Base-by-base conservation (phyloP, 2,797 vertebrate genomes). In the Phataginus tetradactyla region DNA sequence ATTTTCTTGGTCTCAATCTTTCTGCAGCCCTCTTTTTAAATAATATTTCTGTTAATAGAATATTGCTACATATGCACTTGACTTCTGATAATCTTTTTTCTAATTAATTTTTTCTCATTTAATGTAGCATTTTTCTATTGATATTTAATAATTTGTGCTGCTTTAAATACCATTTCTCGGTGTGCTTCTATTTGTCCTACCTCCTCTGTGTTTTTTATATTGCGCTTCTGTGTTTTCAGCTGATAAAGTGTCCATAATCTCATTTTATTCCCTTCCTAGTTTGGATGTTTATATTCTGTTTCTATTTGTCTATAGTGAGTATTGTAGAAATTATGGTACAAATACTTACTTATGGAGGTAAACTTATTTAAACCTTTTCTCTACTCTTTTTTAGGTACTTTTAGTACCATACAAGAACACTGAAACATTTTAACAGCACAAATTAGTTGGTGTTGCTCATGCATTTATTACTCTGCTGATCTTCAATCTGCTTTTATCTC, bases 381-480 rank as follows among this genome's bases (percentile, higher is more conserved):
- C 14, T 4, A 23, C 25, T 23, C 13, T 21, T 17, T 37, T 45
- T 45, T 45, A 45, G 42, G 42, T 45, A 45, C 42, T 45, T 45
- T 45, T 45, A 7, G 42, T 45, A 10, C n/a, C 14, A 2, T 17
- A 13, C 2, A 4, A 57, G 75, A 78, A 78, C 14, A 15, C 0
- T 7, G 32, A 51, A 37, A 25, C 7, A 7, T 55, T 25, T 1
- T 7, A 23, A 49, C 32, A 7, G 32, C 18, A 21, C 1, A 2
- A 17, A n/a, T 32, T 13, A 29, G 0, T 13, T n/a, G 45, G 45
- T 17, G 45, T n/a, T 18, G 1, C 21, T 37, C n/a, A 34, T 14
- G 5, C n/a, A 5, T 5, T 34, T n/a, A 51, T 32, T 34, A 21
- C 51, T 34, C 51, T 37, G n/a, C 1, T 0, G 21, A 17, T 3